A percentile compares a stretch with the other conserved stretches of the same genome.
Evolutionary conservation across 2,888 invertebrate species (phyloP).

Genomic region (Yponomeuta malinellus): DNA sequence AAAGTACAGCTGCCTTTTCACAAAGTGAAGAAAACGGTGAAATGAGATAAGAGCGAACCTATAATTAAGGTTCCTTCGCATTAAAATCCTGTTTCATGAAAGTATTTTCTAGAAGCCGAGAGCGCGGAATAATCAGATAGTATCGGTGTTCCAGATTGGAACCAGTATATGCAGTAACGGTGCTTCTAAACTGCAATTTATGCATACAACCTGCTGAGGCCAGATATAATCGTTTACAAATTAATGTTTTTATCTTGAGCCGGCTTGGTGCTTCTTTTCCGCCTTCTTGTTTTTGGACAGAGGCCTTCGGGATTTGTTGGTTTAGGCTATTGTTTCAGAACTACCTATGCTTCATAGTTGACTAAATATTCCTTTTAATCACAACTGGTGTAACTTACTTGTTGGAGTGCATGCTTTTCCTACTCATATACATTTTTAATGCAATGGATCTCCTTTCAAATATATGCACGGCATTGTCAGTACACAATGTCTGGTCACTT

Average conservation of each 20-base stretch:
- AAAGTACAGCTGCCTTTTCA: constrained; percentile 1
- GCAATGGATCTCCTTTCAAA: too few relatives aligned
- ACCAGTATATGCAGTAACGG: constrained; percentile 16
- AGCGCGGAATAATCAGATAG: constrained; percentile 15
- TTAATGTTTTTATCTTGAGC: constrained; percentile 10
- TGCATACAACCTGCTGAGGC: constrained; percentile 3
- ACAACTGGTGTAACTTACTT: too few relatives aligned
- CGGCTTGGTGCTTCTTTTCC: background rate
- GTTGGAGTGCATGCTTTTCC: too few relatives aligned
- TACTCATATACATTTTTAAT: too few relatives aligned
- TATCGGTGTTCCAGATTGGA: constrained; percentile 15
- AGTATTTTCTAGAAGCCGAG: constrained; percentile 15
- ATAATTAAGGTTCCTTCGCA: constrained; percentile 9
- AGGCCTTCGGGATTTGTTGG: background rate
- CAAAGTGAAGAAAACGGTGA: background rate
- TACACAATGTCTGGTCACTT: too few relatives aligned
- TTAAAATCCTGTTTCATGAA: constrained; percentile 14
- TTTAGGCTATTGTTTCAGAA: background rate
- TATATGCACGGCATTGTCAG: too few relatives aligned
- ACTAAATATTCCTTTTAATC: too few relatives aligned
- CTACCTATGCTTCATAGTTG: too few relatives aligned
- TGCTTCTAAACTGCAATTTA: constrained; percentile 15
- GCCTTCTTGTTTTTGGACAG: background rate
- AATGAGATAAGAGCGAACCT: background rate
- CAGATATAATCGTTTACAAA: constrained; percentile 3